Evolutionary conservation across 2,113 vertebrate species (phyloP).

Genomic region (Okapia johnstoni): DNA sequence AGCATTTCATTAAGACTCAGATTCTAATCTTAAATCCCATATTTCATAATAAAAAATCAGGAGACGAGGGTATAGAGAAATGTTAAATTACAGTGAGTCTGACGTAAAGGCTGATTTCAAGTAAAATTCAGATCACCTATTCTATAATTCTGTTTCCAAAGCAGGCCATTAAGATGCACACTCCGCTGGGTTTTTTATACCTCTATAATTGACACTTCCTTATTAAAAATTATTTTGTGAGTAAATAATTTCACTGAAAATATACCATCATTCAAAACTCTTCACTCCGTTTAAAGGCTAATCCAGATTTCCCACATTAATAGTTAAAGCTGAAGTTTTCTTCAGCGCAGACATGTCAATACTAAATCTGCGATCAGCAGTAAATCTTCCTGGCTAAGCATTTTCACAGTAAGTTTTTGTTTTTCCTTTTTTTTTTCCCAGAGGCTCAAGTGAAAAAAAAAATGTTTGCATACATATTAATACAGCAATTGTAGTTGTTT

Average conservation of each 20-base stretch:
- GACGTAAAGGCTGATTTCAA: slow-evolving; percentile 49
- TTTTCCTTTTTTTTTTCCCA: slow-evolving; percentile 28
- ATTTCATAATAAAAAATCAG: slow-evolving; percentile 1
- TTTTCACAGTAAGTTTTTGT: slow-evolving; percentile 71
- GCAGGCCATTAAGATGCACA: slow-evolving; percentile 29
- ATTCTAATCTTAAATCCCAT: neutral
- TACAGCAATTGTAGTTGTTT: slow-evolving; percentile 63
- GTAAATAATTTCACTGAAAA: slow-evolving; percentile 38
- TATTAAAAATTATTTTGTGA: slow-evolving; percentile 28
- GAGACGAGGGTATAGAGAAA: neutral
- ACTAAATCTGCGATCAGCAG: slow-evolving; percentile 67
- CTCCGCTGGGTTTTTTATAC: slow-evolving; percentile 33
- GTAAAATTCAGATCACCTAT: slow-evolving; percentile 35
- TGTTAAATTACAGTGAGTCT: slow-evolving; percentile 45
- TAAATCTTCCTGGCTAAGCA: slow-evolving; percentile 75
- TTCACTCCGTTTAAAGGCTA: neutral
- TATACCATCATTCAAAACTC: slow-evolving; percentile 52
- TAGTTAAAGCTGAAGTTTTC: slow-evolving; percentile 76
- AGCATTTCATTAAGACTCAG: neutral
- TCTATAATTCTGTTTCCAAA: slow-evolving; percentile 40
- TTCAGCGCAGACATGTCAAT: slow-evolving; percentile 72
- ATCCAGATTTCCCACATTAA: slow-evolving; percentile 66
- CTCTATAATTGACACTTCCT: slow-evolving; percentile 32
- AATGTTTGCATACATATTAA: slow-evolving; percentile 67
- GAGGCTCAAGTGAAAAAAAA: slow-evolving; percentile 53